Evolutionary conservation across 1,140 invertebrate species (phyloP).

Genomic region (Lordiphosa clarofinis): DNA sequence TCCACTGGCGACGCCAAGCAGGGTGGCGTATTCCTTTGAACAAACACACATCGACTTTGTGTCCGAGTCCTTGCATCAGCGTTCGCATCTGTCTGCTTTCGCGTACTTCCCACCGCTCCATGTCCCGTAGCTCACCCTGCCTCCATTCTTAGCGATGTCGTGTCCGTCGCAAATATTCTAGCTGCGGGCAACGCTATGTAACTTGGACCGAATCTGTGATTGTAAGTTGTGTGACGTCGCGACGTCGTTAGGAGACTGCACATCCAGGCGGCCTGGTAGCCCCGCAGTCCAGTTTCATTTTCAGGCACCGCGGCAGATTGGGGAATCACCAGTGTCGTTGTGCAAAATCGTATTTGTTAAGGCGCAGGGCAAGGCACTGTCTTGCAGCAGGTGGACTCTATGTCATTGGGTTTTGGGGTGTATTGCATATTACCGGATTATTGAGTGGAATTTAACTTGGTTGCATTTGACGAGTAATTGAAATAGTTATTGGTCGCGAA

Average conservation of each 20-base stretch:
- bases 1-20: conserved; percentile 24
- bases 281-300: conserved; percentile 8
- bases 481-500: no score
- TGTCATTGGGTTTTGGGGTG: no score
- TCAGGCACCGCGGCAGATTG: conserved; percentile 3
- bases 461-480: no score
- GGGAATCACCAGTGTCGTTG: conserved; percentile 7
- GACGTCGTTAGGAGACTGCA: conserved; percentile 42
- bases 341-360: not conserved
- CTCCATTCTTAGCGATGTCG: conserved; percentile 38
- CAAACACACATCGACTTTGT: conserved; percentile 62
- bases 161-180: conserved; percentile 45
- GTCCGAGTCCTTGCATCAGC: conserved; percentile 44
- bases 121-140: conserved; percentile 6
- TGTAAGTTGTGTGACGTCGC: conserved; percentile 51
- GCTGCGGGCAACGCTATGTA: conserved; percentile 51
- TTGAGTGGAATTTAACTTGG: no score
- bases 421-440: no score
- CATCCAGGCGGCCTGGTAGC: conserved; percentile 13
- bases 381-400: not conserved
- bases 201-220: conserved; percentile 50
- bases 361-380: not conserved
- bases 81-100: conserved; percentile 48
- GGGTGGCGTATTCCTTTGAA: conserved; percentile 48
- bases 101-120: conserved; percentile 31